phyloP scores from a whole-genome alignment of 2,888 invertebrate species.

The Antheraea assamensis region DNA sequence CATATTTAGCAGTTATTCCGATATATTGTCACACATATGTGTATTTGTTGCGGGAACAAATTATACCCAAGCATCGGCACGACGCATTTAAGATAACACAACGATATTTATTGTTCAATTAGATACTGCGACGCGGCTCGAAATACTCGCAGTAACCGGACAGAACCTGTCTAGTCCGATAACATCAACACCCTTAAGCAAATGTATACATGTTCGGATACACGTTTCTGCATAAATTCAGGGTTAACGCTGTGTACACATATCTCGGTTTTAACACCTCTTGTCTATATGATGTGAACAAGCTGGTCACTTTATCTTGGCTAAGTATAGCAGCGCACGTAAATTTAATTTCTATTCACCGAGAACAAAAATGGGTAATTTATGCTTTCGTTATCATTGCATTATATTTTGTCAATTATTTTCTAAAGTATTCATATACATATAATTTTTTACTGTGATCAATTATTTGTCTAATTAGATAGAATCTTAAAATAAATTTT shows the following conservation, averaged over 20 bases:
- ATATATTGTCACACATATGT: no score
- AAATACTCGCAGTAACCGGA: constrained; percentile 1
- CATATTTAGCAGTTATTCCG: no score
- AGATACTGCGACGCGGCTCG: not conserved
- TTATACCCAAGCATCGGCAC: constrained; percentile 5
- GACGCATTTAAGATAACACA: constrained; percentile 1
- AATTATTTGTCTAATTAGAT: not conserved
- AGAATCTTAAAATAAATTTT: not conserved
- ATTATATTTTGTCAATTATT: no score
- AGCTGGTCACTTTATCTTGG: not conserved
- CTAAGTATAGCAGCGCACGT: not conserved
- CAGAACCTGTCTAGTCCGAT: constrained; percentile 7
- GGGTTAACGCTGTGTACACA: not conserved
- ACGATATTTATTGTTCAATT: constrained; percentile 11
- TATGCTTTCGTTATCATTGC: no score
- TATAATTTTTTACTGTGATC: not conserved
- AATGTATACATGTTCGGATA: constrained; percentile 5
- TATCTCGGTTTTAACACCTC: not conserved
- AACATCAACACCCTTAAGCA: constrained; percentile 7
- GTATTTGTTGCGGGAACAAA: not conserved
- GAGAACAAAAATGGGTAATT: not conserved
- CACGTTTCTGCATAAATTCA: constrained; percentile 7
- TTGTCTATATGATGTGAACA: not conserved
- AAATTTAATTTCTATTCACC: not conserved
- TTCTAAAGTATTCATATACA: not conserved